A percentile compares a stretch with the other conserved stretches of the same genome.
phyloP scores from a whole-genome alignment of 2,113 vertebrate species.

The Choloepus hoffmanni region DNA sequence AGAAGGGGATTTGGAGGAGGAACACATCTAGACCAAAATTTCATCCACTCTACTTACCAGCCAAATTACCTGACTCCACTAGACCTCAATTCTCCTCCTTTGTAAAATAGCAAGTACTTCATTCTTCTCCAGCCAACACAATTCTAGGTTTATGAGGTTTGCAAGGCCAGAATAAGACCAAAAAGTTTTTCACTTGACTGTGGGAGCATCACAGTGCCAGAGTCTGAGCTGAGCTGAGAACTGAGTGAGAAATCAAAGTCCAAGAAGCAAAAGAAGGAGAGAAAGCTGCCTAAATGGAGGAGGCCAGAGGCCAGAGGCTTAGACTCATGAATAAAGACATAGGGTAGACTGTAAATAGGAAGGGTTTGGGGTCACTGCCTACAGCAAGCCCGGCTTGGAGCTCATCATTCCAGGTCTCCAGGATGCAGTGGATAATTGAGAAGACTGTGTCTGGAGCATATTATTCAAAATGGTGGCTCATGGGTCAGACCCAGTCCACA shows the following conservation, averaged over 20 bases:
- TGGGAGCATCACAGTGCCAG: not conserved
- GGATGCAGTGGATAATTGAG: not conserved
- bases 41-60: not conserved
- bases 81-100: not conserved
- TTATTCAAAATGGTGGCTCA: not conserved
- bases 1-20: not conserved
- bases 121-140: not conserved
- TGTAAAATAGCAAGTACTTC: not conserved
- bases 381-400: not conserved
- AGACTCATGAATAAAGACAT: not conserved
- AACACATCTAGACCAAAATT: not conserved
- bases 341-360: not conserved
- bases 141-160: not conserved
- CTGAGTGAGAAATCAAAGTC: not conserved
- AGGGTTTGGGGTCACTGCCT: not conserved
- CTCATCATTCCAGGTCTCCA: not conserved
- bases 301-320: not conserved
- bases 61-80: not conserved
- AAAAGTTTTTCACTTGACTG: not conserved
- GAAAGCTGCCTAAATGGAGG: not conserved
- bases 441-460: not conserved
- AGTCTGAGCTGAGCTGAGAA: not conserved
- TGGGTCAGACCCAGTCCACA: not conserved
- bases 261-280: not conserved
- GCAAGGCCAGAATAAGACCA: not conserved